Evolutionary conservation across 1,140 invertebrate genomes (phyloP).

Genomic region (Aricia agestis): DNA sequence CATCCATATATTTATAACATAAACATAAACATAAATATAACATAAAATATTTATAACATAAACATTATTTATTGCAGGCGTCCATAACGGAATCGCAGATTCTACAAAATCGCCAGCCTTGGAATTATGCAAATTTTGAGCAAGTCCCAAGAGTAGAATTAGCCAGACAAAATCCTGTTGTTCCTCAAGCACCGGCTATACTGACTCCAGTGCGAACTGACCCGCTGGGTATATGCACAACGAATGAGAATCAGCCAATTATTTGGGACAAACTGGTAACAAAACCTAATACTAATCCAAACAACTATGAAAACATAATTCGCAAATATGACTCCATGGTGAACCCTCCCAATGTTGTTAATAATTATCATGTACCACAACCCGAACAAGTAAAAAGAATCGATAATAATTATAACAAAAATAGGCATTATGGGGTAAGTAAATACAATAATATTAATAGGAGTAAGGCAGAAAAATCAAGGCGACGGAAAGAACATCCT

Average conservation of each 20-base stretch:
- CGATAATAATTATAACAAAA: background rate
- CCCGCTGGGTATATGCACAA: background rate
- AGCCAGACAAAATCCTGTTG: background rate
- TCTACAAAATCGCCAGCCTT: background rate
- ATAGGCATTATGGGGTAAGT: background rate
- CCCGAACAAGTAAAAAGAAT: slow-evolving; percentile 26
- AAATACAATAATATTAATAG: background rate
- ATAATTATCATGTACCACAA: slow-evolving; percentile 47
- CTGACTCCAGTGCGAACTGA: background rate
- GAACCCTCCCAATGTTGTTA: slow-evolving; percentile 34
- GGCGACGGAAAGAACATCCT: background rate
- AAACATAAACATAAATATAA: no score
- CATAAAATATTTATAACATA: no score
- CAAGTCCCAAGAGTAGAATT: slow-evolving; percentile 24
- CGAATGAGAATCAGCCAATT: background rate
- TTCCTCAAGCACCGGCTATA: background rate
- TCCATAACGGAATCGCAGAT: background rate
- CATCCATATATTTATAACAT: no score
- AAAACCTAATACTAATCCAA: slow-evolving; percentile 28
- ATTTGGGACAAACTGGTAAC: slow-evolving; percentile 19
- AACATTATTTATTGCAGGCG: slow-evolving; percentile 1
- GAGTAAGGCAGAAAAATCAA: background rate
- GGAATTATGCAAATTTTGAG: background rate
- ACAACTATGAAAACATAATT: slow-evolving; percentile 25
- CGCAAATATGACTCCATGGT: slow-evolving; percentile 16